A percentile compares a stretch with the other conserved stretches of the same genome.
Evolutionary conservation across 1,140 invertebrate species (phyloP).

Genomic region (Drosophila ficusphila): DNA sequence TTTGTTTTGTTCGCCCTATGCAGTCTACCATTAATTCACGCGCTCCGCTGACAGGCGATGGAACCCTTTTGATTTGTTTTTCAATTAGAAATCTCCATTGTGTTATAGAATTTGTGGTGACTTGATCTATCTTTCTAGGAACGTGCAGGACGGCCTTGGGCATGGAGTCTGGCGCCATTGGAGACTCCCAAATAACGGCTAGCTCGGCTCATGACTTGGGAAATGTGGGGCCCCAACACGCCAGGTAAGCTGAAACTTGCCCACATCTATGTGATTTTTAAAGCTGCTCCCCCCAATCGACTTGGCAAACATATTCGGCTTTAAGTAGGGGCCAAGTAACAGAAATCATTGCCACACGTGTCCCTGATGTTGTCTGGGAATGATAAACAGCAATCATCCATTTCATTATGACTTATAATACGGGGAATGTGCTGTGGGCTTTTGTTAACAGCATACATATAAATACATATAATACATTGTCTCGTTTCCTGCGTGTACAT

Average conservation of each 20-base stretch:
- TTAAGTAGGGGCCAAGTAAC: not conserved
- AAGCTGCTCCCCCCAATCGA: not conserved
- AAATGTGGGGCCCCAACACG: slow-evolving; percentile 95
- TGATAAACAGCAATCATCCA: slow-evolving; percentile 70
- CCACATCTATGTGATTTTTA: not conserved
- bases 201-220: slow-evolving; percentile 95
- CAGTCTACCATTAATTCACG: slow-evolving; percentile 73
- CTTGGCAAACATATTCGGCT: not conserved
- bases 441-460: not conserved
- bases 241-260: slow-evolving; percentile 88
- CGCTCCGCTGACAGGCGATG: slow-evolving; percentile 48
- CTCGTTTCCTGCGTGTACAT: slow-evolving; percentile 56
- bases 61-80: slow-evolving; percentile 51
- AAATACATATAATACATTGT: slow-evolving; percentile 12
- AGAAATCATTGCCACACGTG: slow-evolving; percentile 23
- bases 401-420: slow-evolving; percentile 66
- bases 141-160: slow-evolving; percentile 93
- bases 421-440: slow-evolving; percentile 2
- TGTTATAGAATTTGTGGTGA: no score
- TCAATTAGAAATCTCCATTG: slow-evolving; percentile 28
- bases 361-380: slow-evolving; percentile 47
- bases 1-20: slow-evolving; percentile 1
- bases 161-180: slow-evolving; percentile 95
- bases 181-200: slow-evolving; percentile 93
- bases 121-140: slow-evolving; percentile 86